These are phyloP conservation scores for Rhyacophila evoluta DNA, from an alignment of 2,888 invertebrate genomes.

Conservation along the genomic window DNA sequence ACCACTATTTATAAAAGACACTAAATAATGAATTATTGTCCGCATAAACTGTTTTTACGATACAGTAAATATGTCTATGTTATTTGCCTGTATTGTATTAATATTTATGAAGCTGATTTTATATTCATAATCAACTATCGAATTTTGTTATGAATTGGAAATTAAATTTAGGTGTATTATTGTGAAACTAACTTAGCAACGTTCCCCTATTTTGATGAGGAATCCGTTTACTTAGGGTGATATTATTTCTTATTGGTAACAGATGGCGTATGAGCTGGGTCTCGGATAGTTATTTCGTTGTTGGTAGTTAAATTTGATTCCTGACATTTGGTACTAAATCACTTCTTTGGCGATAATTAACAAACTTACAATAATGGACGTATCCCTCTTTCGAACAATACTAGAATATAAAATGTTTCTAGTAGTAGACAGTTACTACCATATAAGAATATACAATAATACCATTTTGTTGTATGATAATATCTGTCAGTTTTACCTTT, in stretches of 20 bases:
- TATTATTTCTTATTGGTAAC: conserved; percentile 35
- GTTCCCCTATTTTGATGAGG: conserved; percentile 35
- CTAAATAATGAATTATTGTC: too few species aligned
- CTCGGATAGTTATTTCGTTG: background rate
- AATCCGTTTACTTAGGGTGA: conserved; percentile 36
- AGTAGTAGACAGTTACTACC: too few species aligned
- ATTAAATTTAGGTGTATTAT: background rate
- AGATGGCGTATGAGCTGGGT: conserved; percentile 23
- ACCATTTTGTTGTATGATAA: too few species aligned
- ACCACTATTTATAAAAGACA: too few species aligned
- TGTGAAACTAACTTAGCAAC: conserved; percentile 16
- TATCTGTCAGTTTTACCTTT: too few species aligned
- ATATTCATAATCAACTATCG: conserved; percentile 25
- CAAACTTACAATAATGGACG: background rate
- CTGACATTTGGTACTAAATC: background rate
- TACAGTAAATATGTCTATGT: background rate
- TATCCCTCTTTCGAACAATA: too few species aligned
- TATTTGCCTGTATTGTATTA: conserved; percentile 25
- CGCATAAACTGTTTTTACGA: conserved; percentile 26
- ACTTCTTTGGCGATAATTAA: background rate
- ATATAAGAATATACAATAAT: too few species aligned
- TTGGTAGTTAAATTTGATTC: conserved; percentile 10
- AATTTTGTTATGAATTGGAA: background rate
- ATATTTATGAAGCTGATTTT: conserved; percentile 30
- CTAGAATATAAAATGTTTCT: too few species aligned